These are phyloP conservation scores for Lasioglossum calceatum DNA, from an alignment of 2,888 invertebrate genomes.

Conservation along the genomic window DNA sequence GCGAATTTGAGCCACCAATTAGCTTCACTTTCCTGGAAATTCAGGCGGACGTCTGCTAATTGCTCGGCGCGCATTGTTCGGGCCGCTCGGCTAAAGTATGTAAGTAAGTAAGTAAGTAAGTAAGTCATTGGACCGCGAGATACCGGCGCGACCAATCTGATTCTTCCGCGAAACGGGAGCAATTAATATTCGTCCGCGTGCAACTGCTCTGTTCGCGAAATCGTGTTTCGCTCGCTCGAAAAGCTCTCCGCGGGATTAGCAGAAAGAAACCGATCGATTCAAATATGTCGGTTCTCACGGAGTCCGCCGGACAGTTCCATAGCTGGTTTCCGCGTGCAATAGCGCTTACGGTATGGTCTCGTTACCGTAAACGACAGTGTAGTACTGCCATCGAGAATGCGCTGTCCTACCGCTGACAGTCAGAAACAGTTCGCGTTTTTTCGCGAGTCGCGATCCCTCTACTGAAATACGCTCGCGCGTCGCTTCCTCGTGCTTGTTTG, in stretches of 20 bases:
- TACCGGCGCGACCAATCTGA: background rate
- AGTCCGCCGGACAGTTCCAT: background rate
- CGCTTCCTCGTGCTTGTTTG: background rate
- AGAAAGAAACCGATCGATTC: background rate
- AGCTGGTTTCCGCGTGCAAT: conserved; percentile 12
- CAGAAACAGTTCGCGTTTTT: background rate
- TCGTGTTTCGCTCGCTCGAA: background rate
- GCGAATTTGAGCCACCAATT: background rate
- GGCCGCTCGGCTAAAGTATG: background rate
- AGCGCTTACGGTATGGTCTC: conserved; percentile 12
- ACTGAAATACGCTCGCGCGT: background rate
- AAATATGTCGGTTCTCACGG: background rate
- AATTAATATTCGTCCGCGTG: conserved; percentile 7
- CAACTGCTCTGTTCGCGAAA: background rate
- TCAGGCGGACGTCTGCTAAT: background rate
- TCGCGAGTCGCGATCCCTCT: background rate
- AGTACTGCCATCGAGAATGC: conserved; percentile 22
- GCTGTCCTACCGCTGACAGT: background rate
- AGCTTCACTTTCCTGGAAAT: conserved; percentile 1
- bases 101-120: conserved; percentile 14
- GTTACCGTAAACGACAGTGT: conserved; percentile 29
- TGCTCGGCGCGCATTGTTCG: background rate
- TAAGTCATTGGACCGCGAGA: conserved; percentile 10
- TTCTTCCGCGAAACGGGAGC: conserved; percentile 8
- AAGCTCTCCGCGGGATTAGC: background rate